Evolutionary conservation across 2,113 vertebrate genomes (phyloP), one percentile per base, ranked within the genome.

Genomic region (Urocitellus parryii): DNA sequence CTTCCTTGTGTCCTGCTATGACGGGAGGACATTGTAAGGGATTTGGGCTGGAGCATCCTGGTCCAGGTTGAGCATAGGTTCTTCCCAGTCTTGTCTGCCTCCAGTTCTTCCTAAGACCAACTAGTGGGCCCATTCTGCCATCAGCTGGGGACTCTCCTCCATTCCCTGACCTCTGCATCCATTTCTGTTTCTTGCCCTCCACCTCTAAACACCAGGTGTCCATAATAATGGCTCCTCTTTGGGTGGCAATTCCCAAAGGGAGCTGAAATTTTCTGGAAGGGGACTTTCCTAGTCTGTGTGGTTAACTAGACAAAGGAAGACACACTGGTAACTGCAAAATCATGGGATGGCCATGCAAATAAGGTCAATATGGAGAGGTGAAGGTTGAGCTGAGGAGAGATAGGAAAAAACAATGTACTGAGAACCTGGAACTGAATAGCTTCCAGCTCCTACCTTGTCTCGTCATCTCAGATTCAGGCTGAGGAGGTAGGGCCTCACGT

Each of bases 351-450:
- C 56, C 32, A 3, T 13, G 39, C 20, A 32, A 37, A 11, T 5
- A 61, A 61, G 65, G 56, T 51, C 27, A 16, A 2, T 29, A 29
- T 4, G 17, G 87, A 13, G 7, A 14, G 74, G 10, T 65, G 51
- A 20, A 20, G 70, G 32, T 37, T 16, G 11, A 18, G 58, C 77
- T 68, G 70, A n/a, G 25, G 25, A 18, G 22, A 61, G 80, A 29
- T 2, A 67, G 24, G 29, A 58, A 29, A 24, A 4, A 14, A 10
- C 14, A 9, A 56, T 4, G 16, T 6, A 2, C 1, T 4, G 29
- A 67, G 67, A 74, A 12, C 32, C 61, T 8, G 16, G 5, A 5
- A 4, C 11, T 39, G 53, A 3, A 8, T 29, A 13, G 24, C n/a
- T 13, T 7, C n/a, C 1, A 4, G 53, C 20, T 20, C 48, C 48